A percentile compares a stretch with the other conserved stretches of the same genome.
These are phyloP conservation scores for Saccostrea cuccullata DNA, from an alignment of 1,140 invertebrate species.

Conservation along the genomic window DNA sequence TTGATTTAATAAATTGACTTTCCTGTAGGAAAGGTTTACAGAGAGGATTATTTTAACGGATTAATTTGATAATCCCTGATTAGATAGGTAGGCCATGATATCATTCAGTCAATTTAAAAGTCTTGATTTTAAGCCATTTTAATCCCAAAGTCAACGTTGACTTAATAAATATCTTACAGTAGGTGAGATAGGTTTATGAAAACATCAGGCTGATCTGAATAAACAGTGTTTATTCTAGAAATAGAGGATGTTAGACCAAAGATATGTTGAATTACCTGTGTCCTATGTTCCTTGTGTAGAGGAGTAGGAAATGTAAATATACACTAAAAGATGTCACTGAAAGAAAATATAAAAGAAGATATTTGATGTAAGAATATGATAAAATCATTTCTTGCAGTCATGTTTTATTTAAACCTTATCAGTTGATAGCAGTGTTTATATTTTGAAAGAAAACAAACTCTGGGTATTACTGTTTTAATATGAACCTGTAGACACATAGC, in stretches of 20 bases:
- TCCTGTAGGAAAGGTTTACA: neutral
- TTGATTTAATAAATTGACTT: constrained; percentile 5
- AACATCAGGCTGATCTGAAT: neutral
- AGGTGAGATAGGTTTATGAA: constrained; percentile 27
- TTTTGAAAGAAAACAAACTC: neutral
- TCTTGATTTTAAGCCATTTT: neutral
- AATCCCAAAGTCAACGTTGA: neutral
- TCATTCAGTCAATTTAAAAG: neutral
- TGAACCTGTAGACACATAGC: no score
- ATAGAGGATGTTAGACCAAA: neutral
- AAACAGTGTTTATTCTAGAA: neutral
- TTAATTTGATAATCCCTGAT: constrained; percentile 34
- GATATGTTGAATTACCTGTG: neutral
- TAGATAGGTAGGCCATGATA: constrained; percentile 7
- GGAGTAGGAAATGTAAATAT: neutral
- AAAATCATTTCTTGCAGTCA: neutral
- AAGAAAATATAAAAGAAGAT: neutral
- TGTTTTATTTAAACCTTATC: neutral
- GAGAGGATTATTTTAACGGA: constrained; percentile 11
- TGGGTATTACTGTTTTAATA: no score
- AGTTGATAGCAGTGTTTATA: neutral
- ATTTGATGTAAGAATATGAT: neutral
- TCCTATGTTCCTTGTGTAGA: neutral
- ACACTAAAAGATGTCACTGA: neutral
- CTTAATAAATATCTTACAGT: constrained; percentile 11